These are phyloP conservation scores for Lerema accius DNA, from an alignment of 1,140 invertebrate species.

Conservation along the genomic window DNA sequence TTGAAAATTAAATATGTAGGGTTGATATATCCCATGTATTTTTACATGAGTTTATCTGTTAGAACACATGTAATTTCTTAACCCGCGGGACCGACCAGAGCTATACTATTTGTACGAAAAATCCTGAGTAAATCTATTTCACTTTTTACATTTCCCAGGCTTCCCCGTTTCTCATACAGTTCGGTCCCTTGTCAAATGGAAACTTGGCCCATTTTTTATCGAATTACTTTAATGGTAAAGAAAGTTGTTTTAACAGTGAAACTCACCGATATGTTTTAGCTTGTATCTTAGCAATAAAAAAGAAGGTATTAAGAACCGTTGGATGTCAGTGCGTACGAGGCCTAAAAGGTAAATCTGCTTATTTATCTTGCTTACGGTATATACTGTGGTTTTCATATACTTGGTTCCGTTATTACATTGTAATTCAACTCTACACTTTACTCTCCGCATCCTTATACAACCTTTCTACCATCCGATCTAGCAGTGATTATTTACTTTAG, in stretches of 20 bases:
- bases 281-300: too few relatives aligned
- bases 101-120: slow-evolving; percentile 61
- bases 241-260: slow-evolving; percentile 39
- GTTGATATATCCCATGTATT: not conserved
- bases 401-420: too few relatives aligned
- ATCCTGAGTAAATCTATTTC: slow-evolving; percentile 59
- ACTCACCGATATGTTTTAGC: slow-evolving; percentile 35
- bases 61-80: slow-evolving; percentile 15
- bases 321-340: too few relatives aligned
- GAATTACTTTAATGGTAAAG: slow-evolving; percentile 56
- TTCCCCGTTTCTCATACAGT: slow-evolving; percentile 64
- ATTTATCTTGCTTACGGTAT: too few relatives aligned
- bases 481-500: too few relatives aligned
- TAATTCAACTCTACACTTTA: too few relatives aligned
- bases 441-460: too few relatives aligned
- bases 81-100: slow-evolving; percentile 29
- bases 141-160: slow-evolving; percentile 60
- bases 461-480: too few relatives aligned
- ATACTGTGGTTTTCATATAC: too few relatives aligned
- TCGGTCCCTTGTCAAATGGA: slow-evolving; percentile 71
- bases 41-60: not conserved
- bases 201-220: slow-evolving; percentile 70
- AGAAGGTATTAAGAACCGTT: too few relatives aligned
- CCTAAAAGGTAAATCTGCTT: too few relatives aligned
- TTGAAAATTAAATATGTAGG: not conserved